phyloP scores from a whole-genome alignment of 2,888 invertebrate species.

The Polietes domitor region DNA sequence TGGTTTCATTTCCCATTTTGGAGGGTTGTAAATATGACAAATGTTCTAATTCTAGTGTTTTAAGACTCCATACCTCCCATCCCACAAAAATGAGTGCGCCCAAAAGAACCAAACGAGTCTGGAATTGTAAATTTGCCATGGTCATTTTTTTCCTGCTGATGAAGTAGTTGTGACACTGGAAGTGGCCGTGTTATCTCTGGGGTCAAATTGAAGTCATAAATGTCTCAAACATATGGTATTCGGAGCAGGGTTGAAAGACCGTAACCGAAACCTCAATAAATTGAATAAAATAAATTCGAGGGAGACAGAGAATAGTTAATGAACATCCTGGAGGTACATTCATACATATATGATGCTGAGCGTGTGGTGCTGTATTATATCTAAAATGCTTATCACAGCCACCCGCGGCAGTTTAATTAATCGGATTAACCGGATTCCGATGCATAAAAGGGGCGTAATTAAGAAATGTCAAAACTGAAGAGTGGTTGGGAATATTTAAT shows the following conservation, averaged over 20 bases:
- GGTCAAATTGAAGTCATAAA: background rate
- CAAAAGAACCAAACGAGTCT: too few relatives aligned
- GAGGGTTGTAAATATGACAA: background rate
- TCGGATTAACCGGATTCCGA: background rate
- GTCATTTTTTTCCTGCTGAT: too few relatives aligned
- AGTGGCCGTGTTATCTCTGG: too few relatives aligned
- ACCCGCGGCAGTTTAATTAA: background rate
- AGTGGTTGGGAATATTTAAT: background rate
- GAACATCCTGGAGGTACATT: background rate
- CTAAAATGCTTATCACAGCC: background rate
- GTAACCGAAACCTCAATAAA: background rate
- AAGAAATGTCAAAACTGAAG: background rate
- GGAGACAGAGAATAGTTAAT: background rate
- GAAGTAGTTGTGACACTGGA: too few relatives aligned
- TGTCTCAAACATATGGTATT: background rate
- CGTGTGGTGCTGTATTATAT: background rate
- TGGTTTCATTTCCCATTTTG: background rate
- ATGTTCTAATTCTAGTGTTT: background rate
- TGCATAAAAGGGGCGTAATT: background rate
- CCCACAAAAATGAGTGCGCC: too few relatives aligned
- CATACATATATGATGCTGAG: background rate
- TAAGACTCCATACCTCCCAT: too few relatives aligned
- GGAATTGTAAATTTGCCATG: too few relatives aligned
- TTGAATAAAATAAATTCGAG: background rate
- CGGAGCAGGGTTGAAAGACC: background rate